These are phyloP conservation scores for Eupithecia insigniata DNA, from an alignment of 2,888 invertebrate species.

Conservation along the genomic window DNA sequence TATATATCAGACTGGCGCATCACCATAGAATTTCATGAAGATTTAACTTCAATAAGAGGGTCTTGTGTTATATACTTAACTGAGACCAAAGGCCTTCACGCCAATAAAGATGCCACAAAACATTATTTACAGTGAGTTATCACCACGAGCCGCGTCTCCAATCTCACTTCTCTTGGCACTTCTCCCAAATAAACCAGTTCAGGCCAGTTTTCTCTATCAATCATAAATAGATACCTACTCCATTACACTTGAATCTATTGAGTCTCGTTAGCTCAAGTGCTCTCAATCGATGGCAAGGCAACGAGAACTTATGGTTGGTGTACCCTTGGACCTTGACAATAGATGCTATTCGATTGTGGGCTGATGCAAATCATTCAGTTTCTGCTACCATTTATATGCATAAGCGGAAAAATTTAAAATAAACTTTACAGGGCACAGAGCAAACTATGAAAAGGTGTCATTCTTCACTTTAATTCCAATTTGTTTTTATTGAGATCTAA, in stretches of 20 bases:
- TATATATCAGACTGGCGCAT: background rate
- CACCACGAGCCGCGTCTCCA: background rate
- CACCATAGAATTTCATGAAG: background rate
- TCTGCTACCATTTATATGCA: background rate
- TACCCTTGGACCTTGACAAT: slow-evolving; percentile 44
- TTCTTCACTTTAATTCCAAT: background rate
- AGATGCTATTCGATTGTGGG: slow-evolving; percentile 11
- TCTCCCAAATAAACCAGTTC: slow-evolving; percentile 20
- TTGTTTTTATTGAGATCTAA: background rate
- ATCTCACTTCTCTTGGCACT: slow-evolving; percentile 24
- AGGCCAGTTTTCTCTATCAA: slow-evolving; percentile 22
- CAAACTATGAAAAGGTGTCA: background rate
- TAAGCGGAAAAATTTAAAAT: background rate
- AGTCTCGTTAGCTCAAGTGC: slow-evolving; percentile 62
- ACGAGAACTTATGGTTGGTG: slow-evolving; percentile 42
- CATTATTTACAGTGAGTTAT: background rate
- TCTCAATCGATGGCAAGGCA: slow-evolving; percentile 53
- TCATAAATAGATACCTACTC: slow-evolving; percentile 19
- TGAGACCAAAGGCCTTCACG: background rate
- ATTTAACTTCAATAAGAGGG: background rate
- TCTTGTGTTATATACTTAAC: background rate
- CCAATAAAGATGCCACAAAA: background rate
- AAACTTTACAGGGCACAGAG: background rate
- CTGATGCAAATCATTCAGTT: background rate
- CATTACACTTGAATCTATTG: slow-evolving; percentile 52